These are phyloP conservation scores for Chesias legatella DNA, from an alignment of 2,888 invertebrate species.

Conservation along the genomic window DNA sequence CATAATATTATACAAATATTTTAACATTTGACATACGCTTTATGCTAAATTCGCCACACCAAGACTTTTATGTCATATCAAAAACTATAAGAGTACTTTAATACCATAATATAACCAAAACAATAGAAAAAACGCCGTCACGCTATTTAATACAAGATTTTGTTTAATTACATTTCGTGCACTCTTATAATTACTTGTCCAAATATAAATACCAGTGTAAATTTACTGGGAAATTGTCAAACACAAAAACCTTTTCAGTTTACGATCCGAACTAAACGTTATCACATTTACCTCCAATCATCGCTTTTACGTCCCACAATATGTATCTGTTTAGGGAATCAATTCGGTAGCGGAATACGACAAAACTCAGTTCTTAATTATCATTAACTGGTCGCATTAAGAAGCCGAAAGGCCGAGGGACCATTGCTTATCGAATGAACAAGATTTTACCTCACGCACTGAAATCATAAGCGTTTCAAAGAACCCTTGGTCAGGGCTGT, in stretches of 20 bases:
- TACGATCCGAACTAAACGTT: constrained; percentile 6
- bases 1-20: too few species aligned
- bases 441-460: constrained; percentile 71
- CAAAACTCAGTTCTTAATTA: constrained; percentile 65
- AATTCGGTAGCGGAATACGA: constrained; percentile 36
- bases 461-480: constrained; percentile 78
- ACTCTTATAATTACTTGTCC: too few species aligned
- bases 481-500: constrained; percentile 47
- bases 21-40: too few species aligned
- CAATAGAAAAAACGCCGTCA: too few species aligned
- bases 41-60: too few species aligned
- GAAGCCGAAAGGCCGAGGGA: constrained; percentile 32
- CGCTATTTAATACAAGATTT: too few species aligned
- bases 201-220: too few species aligned
- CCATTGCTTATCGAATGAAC: constrained; percentile 34
- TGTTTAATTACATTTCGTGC: too few species aligned
- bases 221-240: too few species aligned
- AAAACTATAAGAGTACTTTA: too few species aligned
- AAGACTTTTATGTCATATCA: too few species aligned
- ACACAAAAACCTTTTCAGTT: background rate
- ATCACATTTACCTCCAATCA: constrained; percentile 5
- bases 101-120: too few species aligned
- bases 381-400: constrained; percentile 52
- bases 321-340: constrained; percentile 16
- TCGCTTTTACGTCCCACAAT: constrained; percentile 14